Percentiles rank a stretch among this genome's conserved stretches.
Conservation (phyloP, 2,888 invertebrate species). For the Laspeyria flexula region DNA sequence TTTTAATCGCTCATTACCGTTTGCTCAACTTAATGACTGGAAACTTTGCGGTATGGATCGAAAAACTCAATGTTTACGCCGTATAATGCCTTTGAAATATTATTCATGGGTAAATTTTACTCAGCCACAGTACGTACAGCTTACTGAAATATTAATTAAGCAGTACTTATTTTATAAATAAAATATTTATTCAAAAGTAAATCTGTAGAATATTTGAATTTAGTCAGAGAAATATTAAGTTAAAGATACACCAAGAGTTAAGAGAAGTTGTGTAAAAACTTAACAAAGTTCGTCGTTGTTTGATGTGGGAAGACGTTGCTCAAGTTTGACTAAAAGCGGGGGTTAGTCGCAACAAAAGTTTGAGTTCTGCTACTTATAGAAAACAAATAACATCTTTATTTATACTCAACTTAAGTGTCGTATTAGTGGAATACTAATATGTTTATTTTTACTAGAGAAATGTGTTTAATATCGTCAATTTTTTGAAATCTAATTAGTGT, state of each 20-base stretch:
- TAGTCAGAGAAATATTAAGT: slow-evolving; percentile 35
- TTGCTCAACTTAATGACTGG: slow-evolving; percentile 24
- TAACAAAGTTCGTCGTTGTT: slow-evolving; percentile 42
- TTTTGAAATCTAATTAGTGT: too few species aligned
- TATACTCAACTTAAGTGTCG: neutral
- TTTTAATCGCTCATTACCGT: slow-evolving; percentile 40
- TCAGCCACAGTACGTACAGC: neutral
- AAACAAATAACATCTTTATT: slow-evolving; percentile 31
- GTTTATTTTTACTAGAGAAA: too few species aligned
- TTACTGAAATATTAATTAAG: too few species aligned
- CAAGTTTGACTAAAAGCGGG: slow-evolving; percentile 31
- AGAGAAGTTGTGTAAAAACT: slow-evolving; percentile 49
- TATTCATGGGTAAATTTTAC: neutral
- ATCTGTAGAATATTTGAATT: neutral
- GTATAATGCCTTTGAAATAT: neutral
- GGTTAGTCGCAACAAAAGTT: slow-evolving; percentile 36
- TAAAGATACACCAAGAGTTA: slow-evolving; percentile 42
- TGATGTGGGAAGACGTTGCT: slow-evolving; percentile 44
- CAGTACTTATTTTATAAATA: too few species aligned
- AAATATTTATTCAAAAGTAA: neutral
- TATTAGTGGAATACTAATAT: too few species aligned
- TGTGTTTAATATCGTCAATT: too few species aligned
- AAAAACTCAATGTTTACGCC: slow-evolving; percentile 4
- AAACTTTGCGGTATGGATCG: slow-evolving; percentile 6
- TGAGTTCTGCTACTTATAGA: slow-evolving; percentile 35